Percentiles rank a stretch among this genome's conserved stretches.
These are phyloP conservation scores for Chloroceryle inda DNA, from an alignment of 2,797 vertebrate genomes.

Conservation along the genomic window DNA sequence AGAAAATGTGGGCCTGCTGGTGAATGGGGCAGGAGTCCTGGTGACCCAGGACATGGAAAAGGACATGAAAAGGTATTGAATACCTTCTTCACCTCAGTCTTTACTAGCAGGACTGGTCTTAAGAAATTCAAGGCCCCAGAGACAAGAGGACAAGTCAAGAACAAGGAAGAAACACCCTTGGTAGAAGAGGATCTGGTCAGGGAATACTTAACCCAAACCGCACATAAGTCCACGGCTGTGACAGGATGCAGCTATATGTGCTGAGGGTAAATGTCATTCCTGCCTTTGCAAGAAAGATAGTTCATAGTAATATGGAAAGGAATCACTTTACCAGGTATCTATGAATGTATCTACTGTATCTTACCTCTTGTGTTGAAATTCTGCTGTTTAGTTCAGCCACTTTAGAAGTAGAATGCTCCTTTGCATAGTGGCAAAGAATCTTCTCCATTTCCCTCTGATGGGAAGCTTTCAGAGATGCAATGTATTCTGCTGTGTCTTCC, in stretches of 20 bases:
- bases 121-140: not conserved
- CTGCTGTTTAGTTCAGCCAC: conserved; percentile 87
- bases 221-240: not conserved
- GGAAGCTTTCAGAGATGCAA: conserved; percentile 82
- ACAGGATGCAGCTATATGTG: no score
- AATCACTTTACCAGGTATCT: not conserved
- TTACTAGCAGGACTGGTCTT: not conserved
- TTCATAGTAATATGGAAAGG: not conserved
- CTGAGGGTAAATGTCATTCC: not conserved
- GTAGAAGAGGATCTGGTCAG: not conserved
- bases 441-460: conserved; percentile 86
- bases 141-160: not conserved
- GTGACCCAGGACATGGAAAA: not conserved
- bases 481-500: conserved; percentile 80
- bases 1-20: not conserved
- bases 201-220: not conserved
- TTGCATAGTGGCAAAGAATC: conserved; percentile 84
- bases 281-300: not conserved
- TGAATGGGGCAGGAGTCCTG: not conserved
- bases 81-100: not conserved
- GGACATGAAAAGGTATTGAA: not conserved
- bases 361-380: conserved; percentile 89
- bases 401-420: conserved; percentile 90
- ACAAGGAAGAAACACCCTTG: not conserved
- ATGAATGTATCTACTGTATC: not conserved